Base-by-base conservation (phyloP, 2,113 vertebrate genomes). In the Rhinolophus sinicus region DNA sequence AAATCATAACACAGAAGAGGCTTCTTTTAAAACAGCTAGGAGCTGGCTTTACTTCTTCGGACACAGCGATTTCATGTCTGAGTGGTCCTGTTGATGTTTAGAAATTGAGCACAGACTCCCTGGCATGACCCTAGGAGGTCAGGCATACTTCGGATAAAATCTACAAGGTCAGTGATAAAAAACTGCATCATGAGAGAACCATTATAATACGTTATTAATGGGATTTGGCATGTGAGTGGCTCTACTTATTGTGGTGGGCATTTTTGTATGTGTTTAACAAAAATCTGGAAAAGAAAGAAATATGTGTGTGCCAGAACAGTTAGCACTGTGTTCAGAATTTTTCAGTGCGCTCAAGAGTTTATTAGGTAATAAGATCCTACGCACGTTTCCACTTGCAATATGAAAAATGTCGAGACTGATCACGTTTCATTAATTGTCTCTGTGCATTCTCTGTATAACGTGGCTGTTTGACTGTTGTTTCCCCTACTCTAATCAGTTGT, bases 11-110 rank as follows among this genome's bases (percentile, higher is more conserved):
- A 76, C 58, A 83, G 8, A 95, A 91, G 8, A 0, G 77, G 65
- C 94, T 93, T 97, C 96, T 98, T 97, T 97, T 86, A 88, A 93
- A 92, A 83, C 0, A 33, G 92, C 93, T 88, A 98, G 81, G 78
- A 97, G 95, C 97, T 84, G 83, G 78, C 84, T 95, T 98, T 97
- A 96, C 90, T 84, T 97, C 83, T 80, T 84, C 10, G 19, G 65
- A 97, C 80, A 89, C n/a, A 97, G 94, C 4, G 38, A 88, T 98
- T 98, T 98, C 97, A 94, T 98, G 92, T 95, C 62, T 96, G 88
- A 97, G 88, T 33, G 19, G 47, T 87, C 93, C 73, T 75, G 86
- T 62, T 95, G 85, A 86, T 84, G 82, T 80, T 97, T 72, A 94
- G 91, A 94, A 97, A 94, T 58, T 70, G 89, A 94, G 69, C 64